Evolutionary conservation across 2,797 vertebrate genomes (phyloP).

Genomic region (Phoeniculus purpureus): DNA sequence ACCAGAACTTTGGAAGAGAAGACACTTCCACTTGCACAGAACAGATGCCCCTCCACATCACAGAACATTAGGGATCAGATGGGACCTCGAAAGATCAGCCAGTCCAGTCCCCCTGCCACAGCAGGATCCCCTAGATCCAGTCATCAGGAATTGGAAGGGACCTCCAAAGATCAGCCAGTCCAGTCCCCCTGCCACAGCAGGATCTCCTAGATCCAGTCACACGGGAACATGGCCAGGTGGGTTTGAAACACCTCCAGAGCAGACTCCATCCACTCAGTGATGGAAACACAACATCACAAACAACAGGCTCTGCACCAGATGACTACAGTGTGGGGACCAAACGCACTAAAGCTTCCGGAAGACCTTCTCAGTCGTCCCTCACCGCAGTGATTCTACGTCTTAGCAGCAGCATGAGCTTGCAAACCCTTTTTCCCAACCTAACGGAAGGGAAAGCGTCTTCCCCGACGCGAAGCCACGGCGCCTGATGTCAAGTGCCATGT

Average conservation of each 20-base stretch:
- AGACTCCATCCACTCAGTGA: background rate
- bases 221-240: background rate
- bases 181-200: background rate
- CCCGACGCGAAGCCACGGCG: background rate
- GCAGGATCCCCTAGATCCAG: too few species aligned
- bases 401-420: background rate
- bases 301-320: background rate
- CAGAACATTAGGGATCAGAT: too few species aligned
- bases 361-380: background rate
- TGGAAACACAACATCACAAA: background rate
- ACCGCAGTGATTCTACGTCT: background rate
- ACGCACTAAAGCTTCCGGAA: background rate
- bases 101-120: too few species aligned
- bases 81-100: too few species aligned
- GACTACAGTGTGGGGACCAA: background rate
- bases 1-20: too few species aligned
- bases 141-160: too few species aligned
- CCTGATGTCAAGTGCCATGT: background rate
- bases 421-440: background rate
- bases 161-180: too few species aligned
- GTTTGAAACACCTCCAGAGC: rapidly evolving
- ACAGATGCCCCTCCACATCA: too few species aligned
- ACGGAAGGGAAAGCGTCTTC: background rate
- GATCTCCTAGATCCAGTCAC: rapidly evolving
- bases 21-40: too few species aligned